Base-by-base conservation (phyloP, 2,888 invertebrate species). In the Yponomeuta cagnagella region DNA sequence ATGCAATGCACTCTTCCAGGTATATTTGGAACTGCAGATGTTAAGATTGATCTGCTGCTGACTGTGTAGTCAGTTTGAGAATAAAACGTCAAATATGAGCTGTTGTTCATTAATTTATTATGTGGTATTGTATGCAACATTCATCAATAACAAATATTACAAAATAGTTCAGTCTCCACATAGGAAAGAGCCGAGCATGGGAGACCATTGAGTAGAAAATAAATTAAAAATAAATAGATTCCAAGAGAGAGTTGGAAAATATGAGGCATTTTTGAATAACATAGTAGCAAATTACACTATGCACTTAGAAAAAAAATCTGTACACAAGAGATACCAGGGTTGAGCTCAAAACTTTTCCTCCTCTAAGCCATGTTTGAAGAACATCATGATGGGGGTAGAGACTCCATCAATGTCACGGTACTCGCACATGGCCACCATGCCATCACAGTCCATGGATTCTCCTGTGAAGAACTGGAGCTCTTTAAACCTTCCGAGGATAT, bases 331-430 rank as follows among this genome's bases (percentile, higher is more conserved):
- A 30, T 15, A 63, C 63, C 63, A 15, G 15, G 12, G 33, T 58
- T 70, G 10, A 8, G 76, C 72, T 90, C 97, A 98, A 93, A 97
- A 97, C 92, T 99, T 99, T 92, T 99, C 98, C 88, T 98, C 98
- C 72, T 96, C 95, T 74, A 99, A 94, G 74, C 98, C 99, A 80
- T 98, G 98, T 91, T 98, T 98, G 93, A 98, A 98, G 92, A 98
- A 98, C 96, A 98, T 97, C 86, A 99, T 93, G 77, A 98, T 95
- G 70, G 99, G 98, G 70, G 96, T 93, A 76, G 95, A 95, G 4
- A 94, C 93, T 70, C 96, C 97, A 77, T 97, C 94, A 73, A 97
- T 95, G 74, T 98, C 98, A 85, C 98, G 95, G 90, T 98, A 99
- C 87, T 98, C 98, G 90, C 97, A 94, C 85, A 99, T 94, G 73